A percentile compares a stretch with the other conserved stretches of the same genome.
Evolutionary conservation across 2,888 invertebrate genomes (phyloP).

Genomic region (Platycheirus albimanus): DNA sequence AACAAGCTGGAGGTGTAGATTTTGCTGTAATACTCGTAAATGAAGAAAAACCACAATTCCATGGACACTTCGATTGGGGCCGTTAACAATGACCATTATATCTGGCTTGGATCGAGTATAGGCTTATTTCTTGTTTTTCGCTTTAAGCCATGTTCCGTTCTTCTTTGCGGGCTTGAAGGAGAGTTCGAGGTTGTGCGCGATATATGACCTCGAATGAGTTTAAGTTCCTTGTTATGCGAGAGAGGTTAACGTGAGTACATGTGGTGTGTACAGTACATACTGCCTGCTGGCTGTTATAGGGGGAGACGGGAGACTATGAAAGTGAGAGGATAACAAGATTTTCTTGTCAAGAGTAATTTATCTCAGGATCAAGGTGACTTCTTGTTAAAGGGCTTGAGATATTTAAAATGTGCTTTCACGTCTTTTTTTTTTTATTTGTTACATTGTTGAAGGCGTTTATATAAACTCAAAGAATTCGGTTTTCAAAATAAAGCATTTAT

Average conservation of each 20-base stretch:
- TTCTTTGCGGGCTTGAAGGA: constrained; percentile 44
- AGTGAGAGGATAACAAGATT: constrained; percentile 70
- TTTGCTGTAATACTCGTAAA: constrained; percentile 11
- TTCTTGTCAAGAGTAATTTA: constrained; percentile 62
- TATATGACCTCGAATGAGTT: constrained; percentile 62
- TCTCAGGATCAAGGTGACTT: constrained; percentile 68
- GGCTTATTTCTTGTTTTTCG: constrained; percentile 48
- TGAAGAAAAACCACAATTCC: constrained; percentile 43
- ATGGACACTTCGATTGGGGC: constrained; percentile 49
- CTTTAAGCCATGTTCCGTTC: constrained; percentile 20
- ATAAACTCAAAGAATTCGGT: no score
- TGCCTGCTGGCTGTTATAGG: no score
- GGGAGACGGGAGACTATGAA: constrained; percentile 11
- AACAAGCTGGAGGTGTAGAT: constrained; percentile 20
- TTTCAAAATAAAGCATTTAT: no score
- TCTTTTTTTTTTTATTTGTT: constrained; percentile 1
- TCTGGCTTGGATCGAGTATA: constrained; percentile 18
- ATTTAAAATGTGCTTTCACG: constrained; percentile 37
- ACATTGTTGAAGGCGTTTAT: background rate
- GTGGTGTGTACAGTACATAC: no score
- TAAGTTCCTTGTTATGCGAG: constrained; percentile 62
- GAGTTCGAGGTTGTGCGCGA: constrained; percentile 59
- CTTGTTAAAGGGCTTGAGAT: background rate
- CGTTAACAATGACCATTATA: constrained; percentile 54
- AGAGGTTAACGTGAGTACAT: constrained; percentile 16